Percentiles rank a stretch among this genome's conserved stretches.
Evolutionary conservation across 2,797 vertebrate genomes (phyloP).

Genomic region (Podargus strigoides): DNA sequence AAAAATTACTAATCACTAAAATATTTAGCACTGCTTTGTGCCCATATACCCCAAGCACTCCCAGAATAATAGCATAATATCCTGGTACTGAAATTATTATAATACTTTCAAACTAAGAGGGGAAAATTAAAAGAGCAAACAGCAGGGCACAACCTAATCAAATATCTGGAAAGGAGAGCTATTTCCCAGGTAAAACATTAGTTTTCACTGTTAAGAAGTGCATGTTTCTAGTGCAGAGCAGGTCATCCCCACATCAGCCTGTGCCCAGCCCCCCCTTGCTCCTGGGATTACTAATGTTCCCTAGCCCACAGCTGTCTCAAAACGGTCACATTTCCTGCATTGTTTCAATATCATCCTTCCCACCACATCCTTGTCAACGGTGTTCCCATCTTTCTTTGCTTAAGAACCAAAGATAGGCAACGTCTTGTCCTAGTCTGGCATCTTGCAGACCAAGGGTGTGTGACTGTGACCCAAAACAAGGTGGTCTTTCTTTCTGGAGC

Average conservation of each 20-base stretch:
- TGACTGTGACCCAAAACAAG: background rate
- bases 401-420: background rate
- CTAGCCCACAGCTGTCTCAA: conserved; percentile 19
- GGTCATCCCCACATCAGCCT: background rate
- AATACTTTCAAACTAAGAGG: background rate
- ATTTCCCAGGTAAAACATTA: background rate
- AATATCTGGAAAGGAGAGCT: background rate
- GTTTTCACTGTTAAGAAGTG: background rate
- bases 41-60: background rate
- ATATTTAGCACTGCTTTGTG: conserved; percentile 14
- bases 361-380: background rate
- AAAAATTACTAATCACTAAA: conserved; percentile 30
- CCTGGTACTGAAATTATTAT: background rate
- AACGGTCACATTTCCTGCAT: background rate
- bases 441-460: background rate
- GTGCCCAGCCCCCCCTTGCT: background rate
- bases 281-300: background rate
- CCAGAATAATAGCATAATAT: background rate
- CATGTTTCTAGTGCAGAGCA: background rate
- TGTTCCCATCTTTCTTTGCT: background rate
- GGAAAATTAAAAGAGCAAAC: background rate
- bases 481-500: background rate
- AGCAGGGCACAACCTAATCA: background rate
- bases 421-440: background rate
- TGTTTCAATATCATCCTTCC: conserved; percentile 8